Evolutionary conservation across 64 coral and sea anemone species (phyloP).

Genomic region (Montipora capricornis): DNA sequence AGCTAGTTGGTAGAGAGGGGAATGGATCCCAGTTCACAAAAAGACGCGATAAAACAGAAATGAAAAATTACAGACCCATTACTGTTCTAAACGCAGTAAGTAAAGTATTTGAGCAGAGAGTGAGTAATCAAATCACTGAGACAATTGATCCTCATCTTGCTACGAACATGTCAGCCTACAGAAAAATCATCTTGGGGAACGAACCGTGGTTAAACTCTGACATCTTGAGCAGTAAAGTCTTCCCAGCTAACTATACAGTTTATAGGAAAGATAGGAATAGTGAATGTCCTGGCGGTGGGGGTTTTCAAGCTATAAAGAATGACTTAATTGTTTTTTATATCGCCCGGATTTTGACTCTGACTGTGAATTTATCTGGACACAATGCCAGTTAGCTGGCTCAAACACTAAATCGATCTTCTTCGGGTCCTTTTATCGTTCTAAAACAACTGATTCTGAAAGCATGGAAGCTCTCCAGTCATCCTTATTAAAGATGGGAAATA

Average conservation of each 20-base stretch:
- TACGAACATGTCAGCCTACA: too few species aligned
- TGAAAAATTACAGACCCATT: too few species aligned
- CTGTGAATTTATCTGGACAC: slow-evolving; percentile 47
- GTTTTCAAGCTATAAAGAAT: slow-evolving; percentile 52
- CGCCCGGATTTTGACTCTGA: neutral
- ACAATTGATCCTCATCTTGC: too few species aligned
- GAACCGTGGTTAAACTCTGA: slow-evolving; percentile 40
- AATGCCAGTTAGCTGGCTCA: slow-evolving; percentile 24
- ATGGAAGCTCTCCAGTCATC: too few species aligned
- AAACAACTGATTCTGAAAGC: neutral
- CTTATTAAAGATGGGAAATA: too few species aligned
- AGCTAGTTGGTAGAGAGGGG: too few species aligned
- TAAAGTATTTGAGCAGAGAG: too few species aligned
- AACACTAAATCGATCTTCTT: slow-evolving; percentile 10
- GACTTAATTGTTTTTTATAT: slow-evolving; percentile 31
- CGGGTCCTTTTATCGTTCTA: slow-evolving; percentile 35
- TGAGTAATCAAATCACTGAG: too few species aligned
- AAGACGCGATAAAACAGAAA: too few species aligned
- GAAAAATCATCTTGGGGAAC: slow-evolving; percentile 18
- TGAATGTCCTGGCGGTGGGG: slow-evolving; percentile 3
- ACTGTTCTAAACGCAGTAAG: too few species aligned
- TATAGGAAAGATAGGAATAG: slow-evolving; percentile 26
- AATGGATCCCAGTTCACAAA: too few species aligned
- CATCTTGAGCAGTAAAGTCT: slow-evolving; percentile 6
- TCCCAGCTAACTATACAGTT: neutral